phyloP scores from a whole-genome alignment of 1,140 invertebrate genomes.

The Bombus fervidus region DNA sequence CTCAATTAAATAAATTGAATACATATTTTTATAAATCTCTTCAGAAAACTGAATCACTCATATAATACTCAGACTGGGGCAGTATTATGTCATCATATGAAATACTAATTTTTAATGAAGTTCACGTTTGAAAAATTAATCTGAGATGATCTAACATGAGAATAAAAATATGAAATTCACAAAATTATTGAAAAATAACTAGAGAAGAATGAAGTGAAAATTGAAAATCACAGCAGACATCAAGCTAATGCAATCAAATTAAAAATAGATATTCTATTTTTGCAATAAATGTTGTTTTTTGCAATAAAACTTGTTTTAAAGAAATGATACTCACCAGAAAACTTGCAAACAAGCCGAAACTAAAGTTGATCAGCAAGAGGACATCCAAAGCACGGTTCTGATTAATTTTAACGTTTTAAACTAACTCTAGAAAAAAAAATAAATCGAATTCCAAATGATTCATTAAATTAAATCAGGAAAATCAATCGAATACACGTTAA shows the following conservation, averaged over 20 bases:
- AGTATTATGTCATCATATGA: conserved; percentile 66
- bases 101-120: neutral
- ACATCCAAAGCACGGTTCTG: conserved; percentile 4
- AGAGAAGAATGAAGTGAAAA: neutral
- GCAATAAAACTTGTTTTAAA: neutral
- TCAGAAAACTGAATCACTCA: conserved; percentile 71
- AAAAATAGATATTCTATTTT: neutral
- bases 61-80: conserved; percentile 74
- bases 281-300: neutral
- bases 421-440: conserved; percentile 44
- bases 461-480: neutral
- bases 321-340: conserved; percentile 54
- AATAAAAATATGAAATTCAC: neutral
- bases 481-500: neutral
- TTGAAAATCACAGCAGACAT: neutral
- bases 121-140: neutral
- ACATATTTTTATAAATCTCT: conserved; percentile 17
- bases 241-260: neutral
- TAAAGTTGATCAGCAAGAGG: neutral
- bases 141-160: neutral
- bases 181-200: neutral
- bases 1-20: neutral
- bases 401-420: conserved; percentile 15
- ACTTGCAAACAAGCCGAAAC: conserved; percentile 19
- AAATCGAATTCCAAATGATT: conserved; percentile 30